These are phyloP conservation scores for Ganaspis brasiliensis DNA, from an alignment of 2,888 invertebrate genomes.

Conservation along the genomic window DNA sequence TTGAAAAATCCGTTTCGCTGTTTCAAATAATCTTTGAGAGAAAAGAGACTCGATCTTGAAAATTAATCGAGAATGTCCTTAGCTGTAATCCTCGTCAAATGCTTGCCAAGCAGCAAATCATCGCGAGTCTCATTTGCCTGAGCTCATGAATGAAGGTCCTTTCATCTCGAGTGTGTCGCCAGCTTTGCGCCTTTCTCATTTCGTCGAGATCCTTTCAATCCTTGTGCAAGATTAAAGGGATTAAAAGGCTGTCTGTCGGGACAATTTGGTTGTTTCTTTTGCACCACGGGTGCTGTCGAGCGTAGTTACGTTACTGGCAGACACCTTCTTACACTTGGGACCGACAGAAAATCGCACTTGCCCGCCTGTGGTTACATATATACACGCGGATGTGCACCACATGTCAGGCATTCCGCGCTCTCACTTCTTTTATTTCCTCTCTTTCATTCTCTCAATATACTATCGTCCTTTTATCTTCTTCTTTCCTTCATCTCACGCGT, in stretches of 20 bases:
- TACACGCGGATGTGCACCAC: constrained; percentile 74
- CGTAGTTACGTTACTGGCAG: constrained; percentile 25
- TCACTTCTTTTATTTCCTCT: constrained; percentile 46
- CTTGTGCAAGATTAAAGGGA: constrained; percentile 37
- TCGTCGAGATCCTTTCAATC: constrained; percentile 25
- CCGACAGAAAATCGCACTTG: constrained; percentile 61
- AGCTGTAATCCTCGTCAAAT: neutral
- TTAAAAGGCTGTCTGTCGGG: constrained; percentile 28
- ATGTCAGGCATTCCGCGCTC: constrained; percentile 73
- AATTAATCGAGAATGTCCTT: constrained; percentile 1
- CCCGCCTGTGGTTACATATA: constrained; percentile 54
- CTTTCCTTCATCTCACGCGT: constrained; percentile 26
- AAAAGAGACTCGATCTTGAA: neutral
- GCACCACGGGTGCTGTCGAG: constrained; percentile 21
- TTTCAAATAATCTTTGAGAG: neutral
- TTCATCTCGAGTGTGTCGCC: constrained; percentile 22
- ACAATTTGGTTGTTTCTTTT: neutral
- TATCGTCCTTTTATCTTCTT: constrained; percentile 52
- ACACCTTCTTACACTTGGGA: constrained; percentile 41
- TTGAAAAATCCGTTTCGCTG: neutral
- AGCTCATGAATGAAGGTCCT: constrained; percentile 35
- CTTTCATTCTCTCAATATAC: constrained; percentile 5
- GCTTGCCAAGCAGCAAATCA: neutral
- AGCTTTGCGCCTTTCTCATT: constrained; percentile 33
- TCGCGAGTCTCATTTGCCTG: constrained; percentile 16